Percentiles rank a stretch among this genome's conserved stretches.
phyloP scores from a whole-genome alignment of 2,113 vertebrate species.

The Hoplias malabaricus region DNA sequence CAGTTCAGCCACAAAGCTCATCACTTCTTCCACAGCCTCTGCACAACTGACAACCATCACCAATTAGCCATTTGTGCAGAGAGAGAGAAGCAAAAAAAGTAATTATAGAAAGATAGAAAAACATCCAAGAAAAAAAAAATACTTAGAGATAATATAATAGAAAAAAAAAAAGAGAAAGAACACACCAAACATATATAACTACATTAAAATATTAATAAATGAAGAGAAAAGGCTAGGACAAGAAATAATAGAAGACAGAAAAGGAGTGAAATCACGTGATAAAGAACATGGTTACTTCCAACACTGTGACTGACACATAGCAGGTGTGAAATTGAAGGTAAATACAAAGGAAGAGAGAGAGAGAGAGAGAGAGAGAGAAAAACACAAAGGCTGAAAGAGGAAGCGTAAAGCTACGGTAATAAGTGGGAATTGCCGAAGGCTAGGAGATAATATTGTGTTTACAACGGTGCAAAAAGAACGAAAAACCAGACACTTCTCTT shows the following conservation, averaged over 20 bases:
- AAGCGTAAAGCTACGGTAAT: not conserved
- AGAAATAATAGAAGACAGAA: not conserved
- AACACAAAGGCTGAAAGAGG: not conserved
- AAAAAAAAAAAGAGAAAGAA: too few relatives aligned
- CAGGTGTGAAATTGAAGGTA: not conserved
- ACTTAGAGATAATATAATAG: too few relatives aligned
- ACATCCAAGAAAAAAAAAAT: too few relatives aligned
- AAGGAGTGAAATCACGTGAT: not conserved
- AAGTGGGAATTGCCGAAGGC: not conserved
- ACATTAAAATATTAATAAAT: too few relatives aligned
- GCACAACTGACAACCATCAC: slow-evolving; percentile 17
- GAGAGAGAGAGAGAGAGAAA: not conserved
- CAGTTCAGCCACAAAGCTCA: slow-evolving; percentile 9
- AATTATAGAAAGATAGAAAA: not conserved
- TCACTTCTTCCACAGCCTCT: slow-evolving; percentile 23
- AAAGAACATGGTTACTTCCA: slow-evolving; percentile 23
- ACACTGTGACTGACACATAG: not conserved
- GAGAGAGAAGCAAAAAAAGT: not conserved
- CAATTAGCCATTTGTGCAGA: slow-evolving; percentile 34
- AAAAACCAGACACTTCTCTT: too few relatives aligned
- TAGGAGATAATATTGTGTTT: not conserved
- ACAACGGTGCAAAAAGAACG: not conserved
- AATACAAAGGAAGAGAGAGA: not conserved
- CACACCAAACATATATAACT: too few relatives aligned
- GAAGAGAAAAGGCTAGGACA: not conserved